Conservation (phyloP, 2,797 vertebrate species). For the Lepus townsendii region DNA sequence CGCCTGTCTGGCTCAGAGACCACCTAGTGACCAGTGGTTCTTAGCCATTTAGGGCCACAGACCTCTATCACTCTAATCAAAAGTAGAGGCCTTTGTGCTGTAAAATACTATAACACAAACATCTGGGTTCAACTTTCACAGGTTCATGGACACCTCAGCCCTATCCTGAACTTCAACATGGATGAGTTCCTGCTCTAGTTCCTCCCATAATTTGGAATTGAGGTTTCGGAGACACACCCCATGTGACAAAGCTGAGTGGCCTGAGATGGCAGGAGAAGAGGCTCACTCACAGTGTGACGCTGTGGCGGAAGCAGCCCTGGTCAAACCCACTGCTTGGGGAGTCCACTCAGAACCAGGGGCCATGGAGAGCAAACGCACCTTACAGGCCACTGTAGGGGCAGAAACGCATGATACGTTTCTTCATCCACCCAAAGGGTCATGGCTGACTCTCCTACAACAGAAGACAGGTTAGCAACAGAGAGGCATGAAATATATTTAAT, state of each 20-base stretch:
- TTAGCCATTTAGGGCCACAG: not conserved
- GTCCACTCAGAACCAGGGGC: not conserved
- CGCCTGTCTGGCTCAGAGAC: not conserved
- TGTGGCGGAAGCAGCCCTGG: not conserved
- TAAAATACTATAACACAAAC: slow-evolving; percentile 13
- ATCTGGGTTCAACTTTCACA: slow-evolving; percentile 25
- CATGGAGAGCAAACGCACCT: not conserved
- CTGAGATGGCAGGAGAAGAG: not conserved
- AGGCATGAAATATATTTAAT: not conserved
- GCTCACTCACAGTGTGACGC: not conserved
- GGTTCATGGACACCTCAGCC: not conserved
- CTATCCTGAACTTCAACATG: not conserved
- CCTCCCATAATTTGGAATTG: not conserved
- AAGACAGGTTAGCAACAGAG: not conserved
- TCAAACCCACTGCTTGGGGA: not conserved
- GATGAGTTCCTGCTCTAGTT: not conserved
- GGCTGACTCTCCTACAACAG: no score
- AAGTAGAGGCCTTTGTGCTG: not conserved
- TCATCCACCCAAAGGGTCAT: not conserved
- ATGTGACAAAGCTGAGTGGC: not conserved
- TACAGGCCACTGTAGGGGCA: not conserved
- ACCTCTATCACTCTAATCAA: not conserved
- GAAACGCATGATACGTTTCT: not conserved
- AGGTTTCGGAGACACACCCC: slow-evolving; percentile 3
- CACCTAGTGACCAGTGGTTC: not conserved